These are phyloP conservation scores for Lampris incognitus DNA, from an alignment of 2,113 vertebrate species.

Conservation along the genomic window DNA sequence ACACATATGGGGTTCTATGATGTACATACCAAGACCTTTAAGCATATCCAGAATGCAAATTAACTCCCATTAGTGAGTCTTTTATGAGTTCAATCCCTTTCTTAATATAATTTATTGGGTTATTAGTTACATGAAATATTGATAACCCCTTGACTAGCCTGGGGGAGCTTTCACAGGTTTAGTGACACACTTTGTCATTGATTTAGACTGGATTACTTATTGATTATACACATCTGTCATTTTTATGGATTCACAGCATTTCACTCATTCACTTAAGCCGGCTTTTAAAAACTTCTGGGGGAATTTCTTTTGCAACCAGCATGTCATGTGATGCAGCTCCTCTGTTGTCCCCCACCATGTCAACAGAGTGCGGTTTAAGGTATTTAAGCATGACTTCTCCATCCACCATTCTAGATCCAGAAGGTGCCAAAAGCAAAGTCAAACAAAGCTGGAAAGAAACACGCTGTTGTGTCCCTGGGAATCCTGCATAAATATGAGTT, in stretches of 20 bases:
- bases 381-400: background rate
- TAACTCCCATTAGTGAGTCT: conserved; percentile 52
- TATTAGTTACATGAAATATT: conserved; percentile 71
- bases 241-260: conserved; percentile 34
- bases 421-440: background rate
- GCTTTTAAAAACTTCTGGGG: background rate
- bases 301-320: background rate
- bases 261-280: conserved; percentile 24
- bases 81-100: conserved; percentile 51
- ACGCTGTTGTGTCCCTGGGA: conserved; percentile 16
- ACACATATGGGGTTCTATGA: background rate
- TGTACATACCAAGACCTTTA: background rate
- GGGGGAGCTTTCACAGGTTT: conserved; percentile 12
- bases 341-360: background rate
- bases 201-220: conserved; percentile 53
- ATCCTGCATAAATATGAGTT: conserved; percentile 11
- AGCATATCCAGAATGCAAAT: conserved; percentile 17
- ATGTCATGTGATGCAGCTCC: background rate
- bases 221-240: conserved; percentile 35
- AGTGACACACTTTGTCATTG: conserved; percentile 39
- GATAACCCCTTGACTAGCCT: conserved; percentile 24
- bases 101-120: conserved; percentile 51
- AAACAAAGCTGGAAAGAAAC: conserved; percentile 4
- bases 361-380: background rate
- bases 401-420: background rate